Percentiles rank a stretch among this genome's conserved stretches.
phyloP scores from a whole-genome alignment of 2,113 vertebrate species.

The Mesitornis unicolor region DNA sequence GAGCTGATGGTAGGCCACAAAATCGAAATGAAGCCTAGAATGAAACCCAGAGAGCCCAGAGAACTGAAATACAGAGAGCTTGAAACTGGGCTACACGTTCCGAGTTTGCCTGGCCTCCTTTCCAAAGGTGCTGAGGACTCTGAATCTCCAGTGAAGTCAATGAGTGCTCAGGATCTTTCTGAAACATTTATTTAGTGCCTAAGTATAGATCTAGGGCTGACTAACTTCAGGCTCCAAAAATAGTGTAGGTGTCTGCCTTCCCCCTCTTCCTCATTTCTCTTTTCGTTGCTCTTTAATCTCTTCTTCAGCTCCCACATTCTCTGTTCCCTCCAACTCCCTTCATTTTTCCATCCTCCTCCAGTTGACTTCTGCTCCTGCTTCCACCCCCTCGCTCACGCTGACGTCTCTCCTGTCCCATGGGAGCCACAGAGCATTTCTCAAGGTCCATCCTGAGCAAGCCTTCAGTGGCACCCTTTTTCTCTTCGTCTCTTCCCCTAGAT shows the following conservation, averaged over 20 bases:
- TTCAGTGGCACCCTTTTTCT: background rate
- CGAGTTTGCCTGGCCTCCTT: background rate
- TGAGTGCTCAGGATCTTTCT: background rate
- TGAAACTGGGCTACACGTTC: background rate
- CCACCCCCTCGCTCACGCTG: fast-evolving
- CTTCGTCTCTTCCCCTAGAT: background rate
- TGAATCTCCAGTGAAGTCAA: background rate
- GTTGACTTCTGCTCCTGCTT: background rate
- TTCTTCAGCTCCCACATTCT: background rate
- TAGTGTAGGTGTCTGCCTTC: constrained; percentile 22
- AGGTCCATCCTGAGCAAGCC: background rate
- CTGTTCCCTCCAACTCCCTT: background rate
- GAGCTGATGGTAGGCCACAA: background rate
- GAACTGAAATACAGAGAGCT: background rate
- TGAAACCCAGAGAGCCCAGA: background rate
- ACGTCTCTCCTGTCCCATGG: background rate
- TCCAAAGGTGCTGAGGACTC: background rate
- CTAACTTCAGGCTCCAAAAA: constrained; percentile 27
- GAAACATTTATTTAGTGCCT: constrained; percentile 34
- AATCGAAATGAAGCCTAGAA: background rate
- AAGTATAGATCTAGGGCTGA: constrained; percentile 34
- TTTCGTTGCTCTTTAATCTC: background rate
- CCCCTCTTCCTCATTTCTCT: background rate
- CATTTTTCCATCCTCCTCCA: background rate
- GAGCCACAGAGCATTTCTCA: background rate